Conservation (phyloP, 2,113 vertebrate species). For the Menura novaehollandiae region DNA sequence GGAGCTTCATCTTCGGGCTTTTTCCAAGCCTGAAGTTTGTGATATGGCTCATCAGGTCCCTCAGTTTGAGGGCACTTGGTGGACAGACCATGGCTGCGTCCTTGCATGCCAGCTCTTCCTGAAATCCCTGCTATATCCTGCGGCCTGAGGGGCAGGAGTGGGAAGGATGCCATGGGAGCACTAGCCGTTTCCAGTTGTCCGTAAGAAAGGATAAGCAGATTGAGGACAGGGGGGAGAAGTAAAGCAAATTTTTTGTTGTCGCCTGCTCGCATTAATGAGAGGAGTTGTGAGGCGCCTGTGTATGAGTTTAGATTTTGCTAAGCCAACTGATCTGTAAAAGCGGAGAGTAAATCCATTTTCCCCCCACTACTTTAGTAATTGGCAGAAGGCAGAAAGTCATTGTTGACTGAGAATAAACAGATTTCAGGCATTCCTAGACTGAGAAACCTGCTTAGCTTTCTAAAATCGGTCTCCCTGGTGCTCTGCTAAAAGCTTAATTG, state of each 20-base stretch:
- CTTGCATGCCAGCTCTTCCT: neutral
- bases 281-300: neutral
- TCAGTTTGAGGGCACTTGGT: neutral
- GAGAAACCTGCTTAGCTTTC: slow-evolving; percentile 59
- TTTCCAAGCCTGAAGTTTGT: neutral
- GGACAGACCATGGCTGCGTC: neutral
- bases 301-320: slow-evolving; percentile 16
- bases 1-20: neutral
- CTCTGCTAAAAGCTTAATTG: slow-evolving; percentile 55
- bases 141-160: neutral
- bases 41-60: neutral
- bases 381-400: slow-evolving; percentile 56
- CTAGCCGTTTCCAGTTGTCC: neutral
- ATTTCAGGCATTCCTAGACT: slow-evolving; percentile 56
- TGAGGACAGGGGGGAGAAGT: neutral
- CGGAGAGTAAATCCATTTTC: slow-evolving; percentile 32
- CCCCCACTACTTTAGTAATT: slow-evolving; percentile 15
- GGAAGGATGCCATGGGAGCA: neutral
- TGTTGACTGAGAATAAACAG: slow-evolving; percentile 64
- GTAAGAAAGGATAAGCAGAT: neutral
- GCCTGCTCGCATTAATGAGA: neutral
- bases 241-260: neutral
- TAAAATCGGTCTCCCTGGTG: slow-evolving; percentile 49
- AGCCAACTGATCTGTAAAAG: slow-evolving; percentile 26
- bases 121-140: neutral